A percentile compares a stretch with the other conserved stretches of the same genome.
phyloP scores from a whole-genome alignment of 2,113 vertebrate genomes.

The Pseudorhombus dupliciocellatus region DNA sequence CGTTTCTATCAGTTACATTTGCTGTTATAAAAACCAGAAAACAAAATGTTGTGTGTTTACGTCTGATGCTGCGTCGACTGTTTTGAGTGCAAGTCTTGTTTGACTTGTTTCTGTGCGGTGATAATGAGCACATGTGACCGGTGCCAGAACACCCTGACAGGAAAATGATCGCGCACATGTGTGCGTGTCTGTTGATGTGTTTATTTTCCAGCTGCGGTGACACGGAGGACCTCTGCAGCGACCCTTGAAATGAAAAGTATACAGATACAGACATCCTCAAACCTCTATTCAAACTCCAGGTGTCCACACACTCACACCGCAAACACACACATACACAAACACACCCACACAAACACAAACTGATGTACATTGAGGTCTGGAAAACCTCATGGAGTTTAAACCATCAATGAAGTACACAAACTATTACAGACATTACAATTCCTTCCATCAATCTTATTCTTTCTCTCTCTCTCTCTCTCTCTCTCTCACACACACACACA shows the following conservation, averaged over 20 bases:
- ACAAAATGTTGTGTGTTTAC: not conserved
- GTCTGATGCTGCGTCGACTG: not conserved
- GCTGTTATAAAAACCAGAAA: constrained; percentile 24
- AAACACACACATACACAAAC: not conserved
- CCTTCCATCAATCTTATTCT: constrained; percentile 28
- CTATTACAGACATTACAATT: constrained; percentile 13
- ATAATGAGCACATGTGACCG: constrained; percentile 55
- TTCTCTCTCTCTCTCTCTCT: not conserved
- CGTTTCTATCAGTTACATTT: constrained; percentile 28
- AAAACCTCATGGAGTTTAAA: constrained; percentile 22
- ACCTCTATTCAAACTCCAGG: constrained; percentile 68
- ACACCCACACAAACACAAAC: constrained; percentile 4
- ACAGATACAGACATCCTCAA: constrained; percentile 56
- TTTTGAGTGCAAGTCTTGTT: constrained; percentile 13
- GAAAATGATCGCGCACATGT: constrained; percentile 41
- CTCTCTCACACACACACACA: not conserved
- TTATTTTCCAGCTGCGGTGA: constrained; percentile 63
- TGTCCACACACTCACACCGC: constrained; percentile 36
- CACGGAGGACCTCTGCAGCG: constrained; percentile 58
- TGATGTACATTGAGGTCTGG: constrained; percentile 1
- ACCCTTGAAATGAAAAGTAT: constrained; percentile 69
- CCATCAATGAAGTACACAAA: constrained; percentile 18
- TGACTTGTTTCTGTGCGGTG: constrained; percentile 23
- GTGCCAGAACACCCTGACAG: constrained; percentile 54
- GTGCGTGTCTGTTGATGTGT: constrained; percentile 60